Evolutionary conservation across 2,113 vertebrate genomes (phyloP), one percentile per base, ranked within the genome.

Genomic region (Hemiprocne comata): DNA sequence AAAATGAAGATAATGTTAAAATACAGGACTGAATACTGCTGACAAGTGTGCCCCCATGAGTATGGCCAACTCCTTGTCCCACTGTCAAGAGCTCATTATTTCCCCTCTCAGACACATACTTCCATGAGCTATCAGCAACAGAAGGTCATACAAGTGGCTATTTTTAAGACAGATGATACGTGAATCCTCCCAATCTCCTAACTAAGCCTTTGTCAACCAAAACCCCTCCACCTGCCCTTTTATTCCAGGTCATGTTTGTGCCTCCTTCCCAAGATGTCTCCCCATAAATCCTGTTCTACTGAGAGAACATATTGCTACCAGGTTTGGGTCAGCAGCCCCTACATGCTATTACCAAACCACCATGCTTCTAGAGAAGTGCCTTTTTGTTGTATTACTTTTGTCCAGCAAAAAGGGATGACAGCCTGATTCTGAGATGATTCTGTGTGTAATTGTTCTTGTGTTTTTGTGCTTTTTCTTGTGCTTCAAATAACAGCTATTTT

Each of bases 401-500:
- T 69, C 50, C 72, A 91, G 54, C 24, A 80, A 65, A 87, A 90
- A 75, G 6, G 42, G 13, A 48, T 42, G 46, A 44, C 42, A 73
- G 19, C 10, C 58, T 46, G 31, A 75, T 87, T 81, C 34, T 55
- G 36, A 89, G 62, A 89, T n/a, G 60, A 65, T 64, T 55, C 42
- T 53, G 5, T 42, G 9, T 44, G 50, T 70, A 93, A 92, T 17
- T 88, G 74, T 91, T 85, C 70, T 91, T 73, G 62, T 50, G 25
- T 10, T 79, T 24, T 11, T 50, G 18, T 48, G 17, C 10, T 61
- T 78, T 78, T 36, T 36, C 65, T 75, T 70, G 29, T 75, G 36
- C 55, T 84, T 89, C 90, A 90, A 91, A 88, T 84, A 94, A 79
- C 23, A 87, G 54, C 23, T 76, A 33, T 36, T 93, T 89, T 54